Conservation (phyloP, 1,140 invertebrate species). For the Drosophila repleta region DNA sequence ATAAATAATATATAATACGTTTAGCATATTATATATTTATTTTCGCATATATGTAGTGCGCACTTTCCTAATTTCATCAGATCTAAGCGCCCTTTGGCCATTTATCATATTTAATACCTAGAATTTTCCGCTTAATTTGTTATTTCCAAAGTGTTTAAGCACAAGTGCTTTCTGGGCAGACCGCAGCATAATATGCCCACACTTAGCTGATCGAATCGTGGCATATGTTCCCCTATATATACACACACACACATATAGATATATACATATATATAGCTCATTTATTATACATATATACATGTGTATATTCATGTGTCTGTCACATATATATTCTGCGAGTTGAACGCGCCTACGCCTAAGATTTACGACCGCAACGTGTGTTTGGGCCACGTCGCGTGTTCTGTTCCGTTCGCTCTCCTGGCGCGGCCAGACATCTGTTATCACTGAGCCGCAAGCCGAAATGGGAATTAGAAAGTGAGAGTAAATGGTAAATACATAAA, state of each 20-base stretch:
- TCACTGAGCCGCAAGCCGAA: slow-evolving; percentile 27
- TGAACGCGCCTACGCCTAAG: slow-evolving; percentile 49
- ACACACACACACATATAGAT: neutral
- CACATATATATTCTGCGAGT: slow-evolving; percentile 11
- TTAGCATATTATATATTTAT: neutral
- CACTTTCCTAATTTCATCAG: neutral
- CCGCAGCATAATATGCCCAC: neutral
- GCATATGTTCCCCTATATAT: slow-evolving; percentile 6
- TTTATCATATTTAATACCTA: neutral
- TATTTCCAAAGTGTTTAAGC: neutral
- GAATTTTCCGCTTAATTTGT: slow-evolving; percentile 1
- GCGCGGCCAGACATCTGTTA: slow-evolving; percentile 38
- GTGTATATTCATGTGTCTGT: slow-evolving; percentile 25
- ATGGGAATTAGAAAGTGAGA: slow-evolving; percentile 56
- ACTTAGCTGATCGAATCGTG: slow-evolving; percentile 9
- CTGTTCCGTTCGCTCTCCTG: slow-evolving; percentile 2
- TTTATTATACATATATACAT: slow-evolving; percentile 35
- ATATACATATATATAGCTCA: slow-evolving; percentile 13
- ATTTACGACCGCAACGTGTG: slow-evolving; percentile 70
- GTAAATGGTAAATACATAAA: slow-evolving; percentile 33
- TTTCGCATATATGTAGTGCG: neutral
- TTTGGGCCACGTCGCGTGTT: slow-evolving; percentile 41
- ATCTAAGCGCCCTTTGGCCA: neutral
- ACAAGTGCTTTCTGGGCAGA: neutral
- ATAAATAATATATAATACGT: too few relatives aligned